Conservation (phyloP, 1,140 invertebrate species). For the Metaphire vulgaris region DNA sequence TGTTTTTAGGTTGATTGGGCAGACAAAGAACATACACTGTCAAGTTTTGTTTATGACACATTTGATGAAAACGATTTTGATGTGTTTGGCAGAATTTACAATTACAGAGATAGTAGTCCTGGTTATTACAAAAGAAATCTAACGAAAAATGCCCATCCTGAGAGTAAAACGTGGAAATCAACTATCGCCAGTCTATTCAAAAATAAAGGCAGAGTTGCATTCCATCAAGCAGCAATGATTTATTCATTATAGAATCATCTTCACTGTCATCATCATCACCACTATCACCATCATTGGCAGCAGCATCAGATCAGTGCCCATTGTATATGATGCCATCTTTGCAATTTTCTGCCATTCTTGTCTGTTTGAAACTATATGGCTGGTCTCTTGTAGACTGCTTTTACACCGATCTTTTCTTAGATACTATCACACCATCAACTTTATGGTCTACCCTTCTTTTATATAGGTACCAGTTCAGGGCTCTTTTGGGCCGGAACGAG, state of each 20-base stretch:
- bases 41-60: conserved; percentile 37
- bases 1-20: conserved; percentile 37
- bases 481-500: too few species aligned
- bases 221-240: background rate
- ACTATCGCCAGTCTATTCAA: conserved; percentile 31
- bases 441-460: too few species aligned
- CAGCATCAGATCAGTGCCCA: too few species aligned
- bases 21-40: conserved; percentile 29
- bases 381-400: background rate
- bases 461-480: too few species aligned
- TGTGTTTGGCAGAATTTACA: conserved; percentile 36
- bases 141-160: conserved; percentile 36
- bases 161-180: conserved; percentile 35
- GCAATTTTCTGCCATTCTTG: too few species aligned
- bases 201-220: conserved; percentile 28
- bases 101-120: conserved; percentile 32
- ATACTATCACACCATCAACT: too few species aligned
- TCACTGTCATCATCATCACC: too few species aligned
- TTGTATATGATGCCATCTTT: background rate
- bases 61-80: conserved; percentile 42
- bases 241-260: too few species aligned
- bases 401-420: too few species aligned
- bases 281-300: too few species aligned
- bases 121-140: conserved; percentile 41
- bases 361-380: background rate